Evolutionary conservation across 2,888 invertebrate species (phyloP).

Genomic region (Apodemia duryi): DNA sequence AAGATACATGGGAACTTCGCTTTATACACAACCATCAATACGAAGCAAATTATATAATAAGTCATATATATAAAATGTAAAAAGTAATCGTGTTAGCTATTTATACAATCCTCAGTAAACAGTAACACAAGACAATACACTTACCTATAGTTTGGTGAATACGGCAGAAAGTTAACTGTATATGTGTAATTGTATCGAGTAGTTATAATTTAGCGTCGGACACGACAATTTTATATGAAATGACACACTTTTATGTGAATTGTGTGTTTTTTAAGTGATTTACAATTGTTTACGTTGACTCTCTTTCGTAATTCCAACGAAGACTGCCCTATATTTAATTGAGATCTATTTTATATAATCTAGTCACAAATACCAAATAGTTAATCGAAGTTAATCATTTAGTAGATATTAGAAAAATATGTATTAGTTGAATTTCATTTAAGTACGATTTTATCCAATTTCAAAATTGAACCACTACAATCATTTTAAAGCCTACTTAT

Average conservation of each 20-base stretch:
- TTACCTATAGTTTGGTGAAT: conserved; percentile 75
- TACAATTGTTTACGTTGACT: conserved; percentile 66
- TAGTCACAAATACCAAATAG: conserved; percentile 73
- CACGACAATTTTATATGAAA: conserved; percentile 49
- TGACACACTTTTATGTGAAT: conserved; percentile 52
- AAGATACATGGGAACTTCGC: conserved; percentile 1
- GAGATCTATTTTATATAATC: conserved; percentile 77
- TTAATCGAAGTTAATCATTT: conserved; percentile 51
- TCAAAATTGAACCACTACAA: conserved; percentile 1
- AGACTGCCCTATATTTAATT: conserved; percentile 79
- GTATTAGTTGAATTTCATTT: conserved; percentile 22
- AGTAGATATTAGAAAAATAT: conserved; percentile 50
- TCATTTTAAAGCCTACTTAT: conserved; percentile 13
- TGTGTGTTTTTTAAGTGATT: conserved; percentile 58
- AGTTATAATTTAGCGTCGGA: conserved; percentile 42
- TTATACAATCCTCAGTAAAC: conserved; percentile 63
- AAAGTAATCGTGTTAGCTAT: conserved; percentile 41
- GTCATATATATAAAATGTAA: conserved; percentile 24
- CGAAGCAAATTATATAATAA: conserved; percentile 26
- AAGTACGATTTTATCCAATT: conserved; percentile 11
- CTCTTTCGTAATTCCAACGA: conserved; percentile 75
- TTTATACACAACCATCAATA: conserved; percentile 12
- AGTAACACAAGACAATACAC: conserved; percentile 76
- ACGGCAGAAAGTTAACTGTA: conserved; percentile 71
- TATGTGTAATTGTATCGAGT: conserved; percentile 54